Evolutionary conservation across 2,797 vertebrate genomes (phyloP).

Genomic region (Apogon hyalosoma): DNA sequence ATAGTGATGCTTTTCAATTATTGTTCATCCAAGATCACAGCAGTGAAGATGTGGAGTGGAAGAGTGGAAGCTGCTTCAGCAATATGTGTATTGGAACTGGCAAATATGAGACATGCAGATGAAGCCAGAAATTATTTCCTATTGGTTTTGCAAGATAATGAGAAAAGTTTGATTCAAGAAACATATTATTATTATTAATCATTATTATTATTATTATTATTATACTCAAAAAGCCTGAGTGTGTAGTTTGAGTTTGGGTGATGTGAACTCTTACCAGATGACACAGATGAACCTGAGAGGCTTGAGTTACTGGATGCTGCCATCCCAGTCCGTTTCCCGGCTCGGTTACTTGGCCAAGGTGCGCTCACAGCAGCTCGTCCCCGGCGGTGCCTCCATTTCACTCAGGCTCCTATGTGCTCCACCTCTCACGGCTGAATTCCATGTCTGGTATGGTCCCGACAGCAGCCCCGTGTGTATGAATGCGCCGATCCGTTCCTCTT

Average conservation of each 20-base stretch:
- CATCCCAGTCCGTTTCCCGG: conserved; percentile 83
- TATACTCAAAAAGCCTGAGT: not conserved
- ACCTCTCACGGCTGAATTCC: conserved; percentile 43
- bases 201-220: not conserved
- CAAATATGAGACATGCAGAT: conserved; percentile 1
- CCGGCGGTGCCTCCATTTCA: conserved; percentile 85
- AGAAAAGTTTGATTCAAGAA: conserved; percentile 53
- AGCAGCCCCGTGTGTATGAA: conserved; percentile 27
- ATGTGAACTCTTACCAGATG: conserved; percentile 90
- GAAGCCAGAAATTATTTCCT: conserved; percentile 10
- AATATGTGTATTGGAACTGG: conserved; percentile 7
- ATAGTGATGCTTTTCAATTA: conserved; percentile 23
- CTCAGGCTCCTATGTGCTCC: conserved; percentile 28
- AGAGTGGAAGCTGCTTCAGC: not conserved
- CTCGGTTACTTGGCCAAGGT: conserved; percentile 72
- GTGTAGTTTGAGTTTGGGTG: conserved; percentile 1
- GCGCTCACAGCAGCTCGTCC: conserved; percentile 73
- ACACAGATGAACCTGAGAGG: conserved; percentile 95
- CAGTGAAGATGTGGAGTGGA: not conserved
- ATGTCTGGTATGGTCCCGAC: conserved; percentile 30
- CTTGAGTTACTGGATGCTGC: conserved; percentile 98
- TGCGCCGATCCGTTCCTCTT: conserved; percentile 39
- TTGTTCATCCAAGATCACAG: conserved; percentile 26
- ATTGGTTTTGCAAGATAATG: conserved; percentile 2
- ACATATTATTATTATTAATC: not conserved